Base-by-base conservation (phyloP, 2,797 vertebrate species). In the Scyliorhinus canicula region DNA sequence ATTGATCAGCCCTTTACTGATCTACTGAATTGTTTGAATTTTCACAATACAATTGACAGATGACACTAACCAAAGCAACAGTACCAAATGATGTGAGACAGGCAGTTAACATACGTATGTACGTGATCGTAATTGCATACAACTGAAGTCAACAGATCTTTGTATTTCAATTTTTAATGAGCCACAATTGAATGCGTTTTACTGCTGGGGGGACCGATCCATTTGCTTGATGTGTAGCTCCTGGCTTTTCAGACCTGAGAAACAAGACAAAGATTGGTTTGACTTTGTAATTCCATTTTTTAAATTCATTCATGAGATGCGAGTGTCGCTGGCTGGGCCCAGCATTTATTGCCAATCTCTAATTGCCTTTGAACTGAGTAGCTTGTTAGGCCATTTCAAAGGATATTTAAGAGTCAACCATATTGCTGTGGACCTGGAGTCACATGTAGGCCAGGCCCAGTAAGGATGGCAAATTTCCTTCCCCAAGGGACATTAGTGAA, bases 11-110 rank as follows among this genome's bases (percentile, higher is more conserved):
- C 47, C 65, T 6, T 93, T 26, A 71, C 67, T 94, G 21, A 9
- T 71, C 28, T 9, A 67, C 47, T 26, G 16, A 94, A n/a, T 55
- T 26, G 16, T 74, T 69, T 16, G 2, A 55, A 94, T 71, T 71
- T 94, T 94, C 67, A 55, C 6, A 21, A 28, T 74, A 50, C 67
- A 94, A 8, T 93, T 93, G 65, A 93, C 63, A 93, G 93, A 31
- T 93, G 67, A 47, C 3, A 52, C 5, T 47, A 47, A 93, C 28
- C 19, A 9, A 44, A 57, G 24, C 47, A 94, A 74, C 44, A n/a
- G 71, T 52, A 31, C 50, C 44, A 74, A n/a, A 14, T n/a, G 35
- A 94, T 21, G 50, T 47, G 47, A 69, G 28, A 74, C 28, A 28
- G 40, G 50, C 12, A 71, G 71, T 50, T 52, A 67, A 52, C 24